Conservation (phyloP, 53 echinoderm and acorn worm species). For the Luidia sarsii region DNA sequence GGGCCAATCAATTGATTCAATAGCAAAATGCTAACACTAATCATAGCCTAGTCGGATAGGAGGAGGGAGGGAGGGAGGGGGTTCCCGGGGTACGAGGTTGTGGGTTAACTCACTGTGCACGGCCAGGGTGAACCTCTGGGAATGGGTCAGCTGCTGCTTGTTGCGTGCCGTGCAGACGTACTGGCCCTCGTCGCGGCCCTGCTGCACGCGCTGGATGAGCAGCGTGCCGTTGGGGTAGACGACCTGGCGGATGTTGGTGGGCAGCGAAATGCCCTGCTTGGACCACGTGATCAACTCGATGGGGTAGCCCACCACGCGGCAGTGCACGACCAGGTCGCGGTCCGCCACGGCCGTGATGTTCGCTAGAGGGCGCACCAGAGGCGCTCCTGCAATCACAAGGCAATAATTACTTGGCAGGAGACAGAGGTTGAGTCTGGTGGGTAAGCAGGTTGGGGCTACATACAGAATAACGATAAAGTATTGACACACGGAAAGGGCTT, state of each 20-base stretch:
- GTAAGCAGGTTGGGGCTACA: too few relatives aligned
- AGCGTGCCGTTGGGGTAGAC: conserved; percentile 82
- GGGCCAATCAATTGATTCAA: too few relatives aligned
- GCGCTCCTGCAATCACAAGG: conserved; percentile 56
- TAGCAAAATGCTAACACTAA: too few relatives aligned
- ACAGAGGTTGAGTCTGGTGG: too few relatives aligned
- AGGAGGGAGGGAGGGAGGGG: too few relatives aligned
- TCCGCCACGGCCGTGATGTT: conserved; percentile 88
- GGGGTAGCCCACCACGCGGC: conserved; percentile 92
- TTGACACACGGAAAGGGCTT: too few relatives aligned
- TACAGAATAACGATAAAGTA: too few relatives aligned
- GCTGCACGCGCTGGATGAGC: conserved; percentile 65
- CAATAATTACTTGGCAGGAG: background rate
- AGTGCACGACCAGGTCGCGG: conserved; percentile 69
- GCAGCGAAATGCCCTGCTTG: conserved; percentile 63
- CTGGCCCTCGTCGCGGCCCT: conserved; percentile 79
- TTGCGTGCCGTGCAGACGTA: conserved; percentile 82
- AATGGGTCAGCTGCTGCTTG: conserved; percentile 50
- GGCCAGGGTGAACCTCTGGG: conserved; percentile 64
- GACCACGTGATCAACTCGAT: conserved; percentile 83
- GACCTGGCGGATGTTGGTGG: conserved; percentile 78
- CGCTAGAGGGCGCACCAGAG: conserved; percentile 72
- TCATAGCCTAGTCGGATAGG: too few relatives aligned
- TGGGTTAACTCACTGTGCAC: conserved; percentile 82
- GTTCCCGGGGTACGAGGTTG: too few relatives aligned